These are phyloP conservation scores for Desoria tigrina DNA, from an alignment of 2,888 invertebrate species.

Conservation along the genomic window DNA sequence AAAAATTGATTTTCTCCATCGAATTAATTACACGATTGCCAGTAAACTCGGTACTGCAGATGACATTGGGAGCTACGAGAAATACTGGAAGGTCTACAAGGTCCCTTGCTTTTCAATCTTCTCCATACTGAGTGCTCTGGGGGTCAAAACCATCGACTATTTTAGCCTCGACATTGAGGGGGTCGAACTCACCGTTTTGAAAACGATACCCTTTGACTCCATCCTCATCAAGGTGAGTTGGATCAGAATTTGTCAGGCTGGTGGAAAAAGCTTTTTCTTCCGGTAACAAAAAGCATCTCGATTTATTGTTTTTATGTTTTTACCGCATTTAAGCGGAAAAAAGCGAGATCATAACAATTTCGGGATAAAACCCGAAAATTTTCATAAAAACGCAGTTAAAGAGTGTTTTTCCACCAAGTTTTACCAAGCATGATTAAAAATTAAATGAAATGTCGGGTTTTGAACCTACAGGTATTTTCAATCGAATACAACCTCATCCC, in stretches of 20 bases:
- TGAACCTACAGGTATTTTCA: conserved; percentile 51
- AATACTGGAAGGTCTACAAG: background rate
- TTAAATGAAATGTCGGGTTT: too few relatives aligned
- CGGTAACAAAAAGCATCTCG: too few relatives aligned
- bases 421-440: too few relatives aligned
- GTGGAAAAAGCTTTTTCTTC: background rate
- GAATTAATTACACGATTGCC: background rate
- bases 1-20: background rate
- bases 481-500: conserved; percentile 54
- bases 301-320: too few relatives aligned
- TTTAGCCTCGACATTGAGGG: conserved; percentile 56
- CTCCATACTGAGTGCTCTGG: conserved; percentile 54
- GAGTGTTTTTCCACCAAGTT: too few relatives aligned
- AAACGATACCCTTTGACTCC: conserved; percentile 55
- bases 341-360: too few relatives aligned
- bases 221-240: conserved; percentile 52
- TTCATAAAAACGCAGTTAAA: too few relatives aligned
- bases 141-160: conserved; percentile 54
- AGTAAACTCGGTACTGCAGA: background rate
- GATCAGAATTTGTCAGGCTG: background rate
- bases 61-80: background rate
- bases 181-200: conserved; percentile 54
- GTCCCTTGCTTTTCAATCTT: conserved; percentile 56
- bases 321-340: too few relatives aligned
- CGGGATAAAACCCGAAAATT: too few relatives aligned